These are phyloP conservation scores for Syrphus vitripennis DNA, from an alignment of 2,888 invertebrate genomes.

Conservation along the genomic window DNA sequence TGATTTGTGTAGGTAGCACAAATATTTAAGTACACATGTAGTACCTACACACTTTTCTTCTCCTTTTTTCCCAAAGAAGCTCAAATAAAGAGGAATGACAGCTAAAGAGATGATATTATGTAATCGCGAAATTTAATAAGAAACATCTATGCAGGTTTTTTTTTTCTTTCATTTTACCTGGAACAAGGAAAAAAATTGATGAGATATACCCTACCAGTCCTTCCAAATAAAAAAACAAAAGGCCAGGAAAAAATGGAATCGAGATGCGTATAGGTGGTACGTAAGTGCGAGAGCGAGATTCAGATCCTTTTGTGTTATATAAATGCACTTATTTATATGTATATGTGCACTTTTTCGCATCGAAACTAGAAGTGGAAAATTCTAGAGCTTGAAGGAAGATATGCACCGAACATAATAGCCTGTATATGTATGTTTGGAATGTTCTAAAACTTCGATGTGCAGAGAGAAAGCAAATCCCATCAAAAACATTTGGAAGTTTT, in stretches of 20 bases:
- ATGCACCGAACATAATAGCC: slow-evolving; percentile 8
- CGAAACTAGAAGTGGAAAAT: slow-evolving; percentile 31
- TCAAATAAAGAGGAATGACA: slow-evolving; percentile 13
- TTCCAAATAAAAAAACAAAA: background rate
- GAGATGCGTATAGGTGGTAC: slow-evolving; percentile 28
- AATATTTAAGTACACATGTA: slow-evolving; percentile 21
- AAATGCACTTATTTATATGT: slow-evolving; percentile 11
- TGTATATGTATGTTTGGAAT: background rate
- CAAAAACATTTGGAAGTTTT: background rate
- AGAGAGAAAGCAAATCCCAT: slow-evolving; percentile 17
- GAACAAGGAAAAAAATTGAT: background rate
- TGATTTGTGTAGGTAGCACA: slow-evolving; percentile 36
- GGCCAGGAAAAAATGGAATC: background rate
- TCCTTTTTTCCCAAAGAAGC: slow-evolving; percentile 23
- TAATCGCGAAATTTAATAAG: slow-evolving; percentile 32
- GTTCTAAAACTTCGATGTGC: slow-evolving; percentile 30
- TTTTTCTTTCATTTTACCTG: background rate
- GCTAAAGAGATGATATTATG: slow-evolving; percentile 30
- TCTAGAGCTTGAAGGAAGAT: slow-evolving; percentile 15
- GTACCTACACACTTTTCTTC: background rate
- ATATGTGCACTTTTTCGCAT: slow-evolving; percentile 18
- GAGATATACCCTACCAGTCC: background rate
- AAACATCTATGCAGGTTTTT: background rate
- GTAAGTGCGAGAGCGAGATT: slow-evolving; percentile 7
- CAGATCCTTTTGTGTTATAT: background rate